These are phyloP conservation scores for Mus musculus DNA, from an alignment of 2,113 vertebrate genomes.

Conservation along the genomic window GRCm39 chr8:110921001-110921500, in stretches of 20 bases:
- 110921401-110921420: neutral
- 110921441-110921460: neutral
- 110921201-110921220: too few species aligned
- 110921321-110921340: neutral
- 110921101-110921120: neutral
- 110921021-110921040: neutral
- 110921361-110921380: neutral
- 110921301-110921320: neutral
- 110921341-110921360: neutral
- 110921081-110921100: neutral
- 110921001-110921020: neutral
- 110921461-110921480: too few species aligned
- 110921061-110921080: slow-evolving; percentile 22
- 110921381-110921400: neutral
- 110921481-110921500: neutral
- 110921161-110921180: neutral
- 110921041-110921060: neutral
- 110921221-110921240: neutral
- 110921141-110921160: neutral
- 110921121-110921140: neutral
- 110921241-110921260: neutral
- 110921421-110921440: neutral
- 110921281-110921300: neutral
- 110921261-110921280: neutral
- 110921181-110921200: too few species aligned